Percentiles rank a stretch among this genome's conserved stretches.
Conservation (phyloP, 2,888 invertebrate species). For the Xylota segnis region DNA sequence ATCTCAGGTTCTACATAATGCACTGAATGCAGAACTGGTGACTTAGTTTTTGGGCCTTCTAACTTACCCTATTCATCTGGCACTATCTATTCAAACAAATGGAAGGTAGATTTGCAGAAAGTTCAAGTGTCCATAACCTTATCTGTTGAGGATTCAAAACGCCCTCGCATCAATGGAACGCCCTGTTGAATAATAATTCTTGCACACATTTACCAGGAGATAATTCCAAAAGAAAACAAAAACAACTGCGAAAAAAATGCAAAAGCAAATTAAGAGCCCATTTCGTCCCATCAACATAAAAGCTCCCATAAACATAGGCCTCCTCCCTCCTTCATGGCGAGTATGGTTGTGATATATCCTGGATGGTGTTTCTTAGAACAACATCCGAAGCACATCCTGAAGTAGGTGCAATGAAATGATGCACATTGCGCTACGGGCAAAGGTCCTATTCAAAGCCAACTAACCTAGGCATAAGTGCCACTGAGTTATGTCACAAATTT, state of each 20-base stretch:
- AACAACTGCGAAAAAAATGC: slow-evolving; percentile 22
- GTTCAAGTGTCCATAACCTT: slow-evolving; percentile 58
- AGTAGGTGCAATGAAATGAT: slow-evolving; percentile 77
- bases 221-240: slow-evolving; percentile 18
- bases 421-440: slow-evolving; percentile 57
- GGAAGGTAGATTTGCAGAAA: not conserved
- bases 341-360: slow-evolving; percentile 26
- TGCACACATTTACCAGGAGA: slow-evolving; percentile 66
- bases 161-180: slow-evolving; percentile 47
- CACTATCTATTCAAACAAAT: too few relatives aligned
- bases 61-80: too few relatives aligned
- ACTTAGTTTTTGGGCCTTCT: too few relatives aligned
- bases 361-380: slow-evolving; percentile 43
- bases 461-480: slow-evolving; percentile 65
- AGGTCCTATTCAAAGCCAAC: slow-evolving; percentile 75
- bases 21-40: too few relatives aligned
- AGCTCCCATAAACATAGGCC: slow-evolving; percentile 52
- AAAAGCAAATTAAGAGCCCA: slow-evolving; percentile 71
- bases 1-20: too few relatives aligned
- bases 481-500: slow-evolving; percentile 69
- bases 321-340: slow-evolving; percentile 7
- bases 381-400: slow-evolving; percentile 67
- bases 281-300: slow-evolving; percentile 64
- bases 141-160: slow-evolving; percentile 61
- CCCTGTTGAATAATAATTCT: slow-evolving; percentile 64